These are phyloP conservation scores for Drymonia ruficornis DNA, from an alignment of 2,888 invertebrate genomes.

Conservation along the genomic window DNA sequence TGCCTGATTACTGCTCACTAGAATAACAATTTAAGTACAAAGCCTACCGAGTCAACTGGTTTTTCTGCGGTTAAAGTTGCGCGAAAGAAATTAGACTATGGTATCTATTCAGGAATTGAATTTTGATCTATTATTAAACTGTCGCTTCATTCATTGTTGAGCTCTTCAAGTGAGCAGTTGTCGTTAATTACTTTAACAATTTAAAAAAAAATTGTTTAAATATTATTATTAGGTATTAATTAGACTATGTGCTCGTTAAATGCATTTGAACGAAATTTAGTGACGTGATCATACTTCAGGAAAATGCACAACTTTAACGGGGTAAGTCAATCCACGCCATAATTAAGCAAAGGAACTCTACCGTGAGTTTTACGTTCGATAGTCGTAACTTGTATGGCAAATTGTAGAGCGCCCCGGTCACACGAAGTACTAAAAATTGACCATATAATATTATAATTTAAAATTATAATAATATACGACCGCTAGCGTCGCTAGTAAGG, in stretches of 20 bases:
- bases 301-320: background rate
- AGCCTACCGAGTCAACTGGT: slow-evolving; percentile 41
- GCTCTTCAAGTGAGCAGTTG: background rate
- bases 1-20: slow-evolving; percentile 35
- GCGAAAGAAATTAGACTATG: slow-evolving; percentile 36
- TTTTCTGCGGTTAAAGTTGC: slow-evolving; percentile 44
- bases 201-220: background rate
- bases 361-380: too few species aligned
- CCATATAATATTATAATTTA: too few species aligned
- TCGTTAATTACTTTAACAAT: background rate
- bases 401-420: too few species aligned
- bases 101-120: slow-evolving; percentile 29
- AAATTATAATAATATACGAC: too few species aligned
- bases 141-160: background rate
- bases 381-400: too few species aligned
- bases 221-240: too few species aligned
- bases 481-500: too few species aligned
- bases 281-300: background rate
- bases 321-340: background rate
- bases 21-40: slow-evolving; percentile 39
- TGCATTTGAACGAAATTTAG: background rate
- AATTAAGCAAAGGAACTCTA: background rate
- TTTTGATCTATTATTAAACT: slow-evolving; percentile 38
- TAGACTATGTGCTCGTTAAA: background rate
- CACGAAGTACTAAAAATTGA: too few species aligned